Evolutionary conservation across 2,888 invertebrate species (phyloP), one percentile per base, ranked within the genome.

Genomic region (Nephrotoma appendiculata): DNA sequence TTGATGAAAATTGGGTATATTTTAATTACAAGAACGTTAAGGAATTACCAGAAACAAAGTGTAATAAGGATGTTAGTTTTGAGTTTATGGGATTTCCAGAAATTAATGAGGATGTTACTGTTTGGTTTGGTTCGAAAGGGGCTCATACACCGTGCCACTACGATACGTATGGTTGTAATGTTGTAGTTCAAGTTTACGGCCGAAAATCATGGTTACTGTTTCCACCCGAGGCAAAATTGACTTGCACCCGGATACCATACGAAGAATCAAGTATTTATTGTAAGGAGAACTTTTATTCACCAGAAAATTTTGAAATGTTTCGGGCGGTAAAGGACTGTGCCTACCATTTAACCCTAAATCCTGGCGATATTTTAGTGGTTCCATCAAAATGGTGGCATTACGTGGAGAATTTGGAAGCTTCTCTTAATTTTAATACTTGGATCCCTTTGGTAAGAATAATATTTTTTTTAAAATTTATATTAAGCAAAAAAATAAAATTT

Each of bases 361-460:
- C 97, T 9, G 98, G 98, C 0, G 97, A 99, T 91, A 96, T 97
- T 0, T 92, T 99, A 48, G 94, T 96, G 89, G 96, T 99, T 6
- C 99, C 99, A 0, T 94, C 94, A 87, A 96, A 96, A 87, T 99
- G 99, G 98, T 99, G 99, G 99, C 99, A 99, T 92, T 98, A 96
- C 92, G 99, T 98, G 0, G 96, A 97, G 91, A 98, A 98, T 90
- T 91, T 94, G 45, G 96, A 97, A 92, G 92, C 93, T 4, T 90
- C 95, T 86, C 93, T 95, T 45, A 92, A 94, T 86, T 91, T 95
- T 6, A 95, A 95, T 89, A 92, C 93, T 57, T 95, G 95, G 95
- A 91, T 98, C 88, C 96, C 96, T 85, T 91, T 96, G 91, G 95
- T 95, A 92, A 91, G 91, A 90, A 83, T 31, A 31, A 31, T 6